phyloP scores from a whole-genome alignment of 2,797 vertebrate species.

The Cossypha niveicapilla region DNA sequence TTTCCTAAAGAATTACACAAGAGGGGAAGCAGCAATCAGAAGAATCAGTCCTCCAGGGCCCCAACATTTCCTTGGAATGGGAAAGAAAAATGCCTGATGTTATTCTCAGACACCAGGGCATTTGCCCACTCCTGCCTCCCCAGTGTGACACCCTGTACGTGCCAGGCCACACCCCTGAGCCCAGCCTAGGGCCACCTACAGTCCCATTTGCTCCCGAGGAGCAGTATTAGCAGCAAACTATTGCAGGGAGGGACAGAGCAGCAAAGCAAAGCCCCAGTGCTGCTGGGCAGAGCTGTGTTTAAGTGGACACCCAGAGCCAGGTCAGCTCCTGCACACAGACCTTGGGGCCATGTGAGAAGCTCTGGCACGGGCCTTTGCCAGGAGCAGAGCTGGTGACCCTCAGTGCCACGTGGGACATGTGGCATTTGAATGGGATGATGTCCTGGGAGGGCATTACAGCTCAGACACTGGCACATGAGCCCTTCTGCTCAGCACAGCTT shows the following conservation, averaged over 20 bases:
- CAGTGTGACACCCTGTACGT: fast-evolving
- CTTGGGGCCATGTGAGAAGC: fast-evolving
- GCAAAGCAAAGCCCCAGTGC: not conserved
- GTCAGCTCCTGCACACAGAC: not conserved
- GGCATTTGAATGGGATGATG: fast-evolving
- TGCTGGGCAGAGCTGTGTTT: not conserved
- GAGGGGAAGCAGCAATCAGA: not conserved
- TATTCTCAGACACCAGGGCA: not conserved
- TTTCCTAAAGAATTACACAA: not conserved
- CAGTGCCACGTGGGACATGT: fast-evolving
- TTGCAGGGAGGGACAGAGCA: not conserved
- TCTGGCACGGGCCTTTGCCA: fast-evolving
- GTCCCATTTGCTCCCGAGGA: not conserved
- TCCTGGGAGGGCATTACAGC: not conserved
- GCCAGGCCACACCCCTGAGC: not conserved
- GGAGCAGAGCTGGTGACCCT: not conserved
- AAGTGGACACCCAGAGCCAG: not conserved
- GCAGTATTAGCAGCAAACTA: not conserved
- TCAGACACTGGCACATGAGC: not conserved
- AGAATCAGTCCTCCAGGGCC: not conserved
- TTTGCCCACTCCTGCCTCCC: not conserved
- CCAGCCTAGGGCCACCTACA: not conserved
- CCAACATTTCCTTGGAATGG: not conserved
- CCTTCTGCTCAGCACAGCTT: not conserved
- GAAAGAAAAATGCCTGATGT: not conserved